phyloP scores from a whole-genome alignment of 2,113 vertebrate species.

The Nibea albiflora region DNA sequence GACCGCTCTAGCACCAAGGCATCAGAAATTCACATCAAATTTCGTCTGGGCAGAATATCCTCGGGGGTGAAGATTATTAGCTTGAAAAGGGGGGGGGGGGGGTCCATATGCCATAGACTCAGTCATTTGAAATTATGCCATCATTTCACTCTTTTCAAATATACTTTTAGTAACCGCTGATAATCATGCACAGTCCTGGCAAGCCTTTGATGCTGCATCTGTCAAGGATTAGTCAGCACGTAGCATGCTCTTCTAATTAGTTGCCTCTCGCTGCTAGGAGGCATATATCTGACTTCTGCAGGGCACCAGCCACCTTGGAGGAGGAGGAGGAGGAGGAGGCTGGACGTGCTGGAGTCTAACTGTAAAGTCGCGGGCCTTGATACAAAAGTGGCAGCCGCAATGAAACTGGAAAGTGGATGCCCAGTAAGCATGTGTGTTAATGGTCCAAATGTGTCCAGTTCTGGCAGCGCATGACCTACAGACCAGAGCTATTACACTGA shows the following conservation, averaged over 20 bases:
- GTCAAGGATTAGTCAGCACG: conserved; percentile 72
- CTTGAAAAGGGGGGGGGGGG: conserved; percentile 23
- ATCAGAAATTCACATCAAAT: conserved; percentile 54
- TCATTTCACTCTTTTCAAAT: conserved; percentile 57
- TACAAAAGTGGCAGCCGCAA: conserved; percentile 11
- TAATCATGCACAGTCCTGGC: conserved; percentile 41
- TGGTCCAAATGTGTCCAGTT: not conserved
- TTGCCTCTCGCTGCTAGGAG: conserved; percentile 61
- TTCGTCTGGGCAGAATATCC: conserved; percentile 48
- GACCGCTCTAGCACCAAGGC: conserved; percentile 22
- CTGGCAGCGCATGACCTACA: conserved; percentile 3
- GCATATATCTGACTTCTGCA: conserved; percentile 56
- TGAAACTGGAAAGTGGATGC: not conserved
- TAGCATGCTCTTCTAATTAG: conserved; percentile 78
- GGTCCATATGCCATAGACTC: conserved; percentile 34
- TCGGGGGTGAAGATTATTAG: conserved; percentile 35
- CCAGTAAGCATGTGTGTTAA: conserved; percentile 4
- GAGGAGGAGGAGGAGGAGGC: conserved; percentile 41
- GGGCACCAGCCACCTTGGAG: conserved; percentile 58
- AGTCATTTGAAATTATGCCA: conserved; percentile 54
- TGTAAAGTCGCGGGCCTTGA: conserved; percentile 1
- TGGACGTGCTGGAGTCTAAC: conserved; percentile 11
- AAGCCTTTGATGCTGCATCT: conserved; percentile 74
- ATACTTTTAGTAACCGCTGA: conserved; percentile 58
- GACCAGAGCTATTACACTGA: not conserved